Base-by-base conservation (phyloP, 2,797 vertebrate genomes). In the Sebastes trivittatus region DNA sequence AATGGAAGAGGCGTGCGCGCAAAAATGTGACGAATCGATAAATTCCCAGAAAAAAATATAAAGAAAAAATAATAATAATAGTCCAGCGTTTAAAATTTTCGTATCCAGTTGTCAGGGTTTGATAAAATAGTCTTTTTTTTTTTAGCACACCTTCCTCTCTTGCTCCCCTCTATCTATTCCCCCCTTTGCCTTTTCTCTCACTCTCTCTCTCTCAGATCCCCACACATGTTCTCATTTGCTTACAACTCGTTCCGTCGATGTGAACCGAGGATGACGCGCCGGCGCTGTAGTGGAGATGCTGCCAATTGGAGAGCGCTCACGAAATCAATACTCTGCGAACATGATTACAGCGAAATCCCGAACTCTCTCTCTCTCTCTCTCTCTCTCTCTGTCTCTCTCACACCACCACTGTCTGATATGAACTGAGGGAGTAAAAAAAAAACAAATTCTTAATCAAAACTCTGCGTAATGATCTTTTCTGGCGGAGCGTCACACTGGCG, bases 161-260 rank as follows among this genome's bases (percentile, higher is more conserved):
- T 60, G 71, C 81, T 86, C 81, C 81, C 71, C 72, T 84, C 81
- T 77, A 42, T 42, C 38, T 42, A 76, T 76, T 85, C 72, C 83
- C 71, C 64, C 84, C 76, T 88, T 49, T 20, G 46, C 46, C 49
- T n/a, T 20, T 52, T 61, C 80, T 79, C 87, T 80, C 91, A 92
- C 87, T 91, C 85, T 93, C 87, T 80, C 91, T 92, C 87, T 90
- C 85, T 93, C 91, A 88, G 91, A 91, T 94, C 92, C 91, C 91
- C 91, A 94, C 93, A 94, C 94, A 94, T 92, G 93, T 94, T 93
- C 93, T 93, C 93, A 94, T 95, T 93, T 94, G 92, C 93, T 94
- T 95, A 94, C 94, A 94, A 94, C 95, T 94, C 93, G 91, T 72
- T 91, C 89, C 84, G 93, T 91, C 87, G 93, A 94, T 89, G 94